These are phyloP conservation scores for Labeo catla DNA, from an alignment of 2,113 vertebrate genomes.

Conservation along the genomic window DNA sequence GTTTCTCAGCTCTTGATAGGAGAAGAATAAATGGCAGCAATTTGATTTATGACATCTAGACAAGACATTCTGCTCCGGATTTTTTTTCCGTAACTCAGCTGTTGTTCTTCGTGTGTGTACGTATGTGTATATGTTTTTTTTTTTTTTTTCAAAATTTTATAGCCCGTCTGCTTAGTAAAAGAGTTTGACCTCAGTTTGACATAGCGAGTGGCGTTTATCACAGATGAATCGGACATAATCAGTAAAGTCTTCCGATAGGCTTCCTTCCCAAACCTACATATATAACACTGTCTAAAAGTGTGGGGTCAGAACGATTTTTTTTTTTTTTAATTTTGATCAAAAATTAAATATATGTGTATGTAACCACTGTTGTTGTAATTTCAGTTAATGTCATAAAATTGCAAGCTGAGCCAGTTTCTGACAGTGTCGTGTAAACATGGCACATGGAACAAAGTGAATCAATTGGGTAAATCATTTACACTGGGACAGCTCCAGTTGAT, in stretches of 20 bases:
- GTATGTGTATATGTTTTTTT: no score
- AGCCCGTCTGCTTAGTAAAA: background rate
- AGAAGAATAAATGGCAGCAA: background rate
- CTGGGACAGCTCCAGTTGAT: no score
- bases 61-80: background rate
- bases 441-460: no score
- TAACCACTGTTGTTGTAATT: no score
- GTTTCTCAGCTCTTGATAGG: background rate
- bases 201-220: background rate
- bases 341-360: no score
- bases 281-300: background rate
- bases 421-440: no score
- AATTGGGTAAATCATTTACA: no score
- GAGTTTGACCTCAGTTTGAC: conserved; percentile 31
- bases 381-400: no score
- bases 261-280: background rate
- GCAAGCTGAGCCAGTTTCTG: no score
- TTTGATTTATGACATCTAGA: conserved; percentile 8
- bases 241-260: background rate
- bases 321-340: no score
- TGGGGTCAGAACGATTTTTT: background rate
- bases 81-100: background rate
- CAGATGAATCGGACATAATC: conserved; percentile 47
- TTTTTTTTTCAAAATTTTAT: background rate
- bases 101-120: background rate